These are phyloP conservation scores for Protophormia terraenovae DNA, from an alignment of 2,888 invertebrate genomes.

Conservation along the genomic window DNA sequence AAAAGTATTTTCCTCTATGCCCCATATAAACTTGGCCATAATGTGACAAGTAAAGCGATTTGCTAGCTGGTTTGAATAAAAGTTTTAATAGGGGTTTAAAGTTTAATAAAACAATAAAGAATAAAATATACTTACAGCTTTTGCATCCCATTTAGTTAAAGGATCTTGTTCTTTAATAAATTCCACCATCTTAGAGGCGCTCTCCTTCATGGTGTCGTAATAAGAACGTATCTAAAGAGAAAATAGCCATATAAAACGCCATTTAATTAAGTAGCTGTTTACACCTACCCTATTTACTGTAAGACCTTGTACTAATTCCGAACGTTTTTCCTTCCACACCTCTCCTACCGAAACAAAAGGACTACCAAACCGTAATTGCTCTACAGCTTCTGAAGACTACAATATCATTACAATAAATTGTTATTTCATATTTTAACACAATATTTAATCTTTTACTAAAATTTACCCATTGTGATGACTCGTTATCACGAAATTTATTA, in stretches of 20 bases:
- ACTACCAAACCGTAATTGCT: conserved; percentile 74
- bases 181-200: conserved; percentile 77
- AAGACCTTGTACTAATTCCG: conserved; percentile 81
- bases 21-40: conserved; percentile 80
- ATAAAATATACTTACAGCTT: conserved; percentile 72
- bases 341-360: conserved; percentile 81
- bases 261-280: neutral
- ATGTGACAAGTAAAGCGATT: conserved; percentile 78
- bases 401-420: neutral
- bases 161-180: conserved; percentile 74
- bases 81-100: neutral
- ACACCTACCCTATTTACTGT: conserved; percentile 81
- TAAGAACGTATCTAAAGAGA: conserved; percentile 78
- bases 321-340: conserved; percentile 81
- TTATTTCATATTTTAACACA: neutral
- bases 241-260: neutral
- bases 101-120: neutral
- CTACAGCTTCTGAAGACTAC: conserved; percentile 68
- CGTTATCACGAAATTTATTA: conserved; percentile 72
- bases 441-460: neutral
- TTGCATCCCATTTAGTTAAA: conserved; percentile 77
- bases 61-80: conserved; percentile 68
- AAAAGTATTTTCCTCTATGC: conserved; percentile 78
- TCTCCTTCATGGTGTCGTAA: conserved; percentile 80
- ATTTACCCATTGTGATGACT: conserved; percentile 72